Evolutionary conservation across 1,140 invertebrate genomes (phyloP).

Genomic region (Himalopsyche phryganea): DNA sequence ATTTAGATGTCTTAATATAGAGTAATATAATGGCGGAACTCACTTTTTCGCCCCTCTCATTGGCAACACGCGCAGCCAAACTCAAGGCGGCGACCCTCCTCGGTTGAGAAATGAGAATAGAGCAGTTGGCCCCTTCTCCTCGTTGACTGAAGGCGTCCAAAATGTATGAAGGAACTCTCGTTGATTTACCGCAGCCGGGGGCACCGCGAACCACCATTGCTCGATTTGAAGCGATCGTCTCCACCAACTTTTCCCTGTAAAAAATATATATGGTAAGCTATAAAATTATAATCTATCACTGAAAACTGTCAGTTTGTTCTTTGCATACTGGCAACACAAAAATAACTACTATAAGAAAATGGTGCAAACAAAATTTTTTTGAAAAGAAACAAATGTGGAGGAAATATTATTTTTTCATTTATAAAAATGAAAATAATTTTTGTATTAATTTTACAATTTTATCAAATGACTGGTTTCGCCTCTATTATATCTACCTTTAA

Average conservation of each 20-base stretch:
- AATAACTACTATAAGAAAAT: neutral
- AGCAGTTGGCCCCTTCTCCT: slow-evolving; percentile 24
- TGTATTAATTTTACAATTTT: no score
- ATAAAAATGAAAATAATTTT: no score
- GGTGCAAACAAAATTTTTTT: neutral
- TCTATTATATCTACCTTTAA: no score
- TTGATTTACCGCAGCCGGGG: slow-evolving; percentile 50
- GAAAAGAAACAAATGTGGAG: neutral
- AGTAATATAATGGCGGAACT: no score
- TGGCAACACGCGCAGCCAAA: slow-evolving; percentile 81
- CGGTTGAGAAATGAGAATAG: slow-evolving; percentile 73
- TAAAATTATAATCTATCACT: neutral
- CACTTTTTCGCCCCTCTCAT: slow-evolving; percentile 60
- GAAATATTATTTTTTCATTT: neutral
- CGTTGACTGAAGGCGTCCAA: slow-evolving; percentile 30
- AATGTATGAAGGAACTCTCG: slow-evolving; percentile 40
- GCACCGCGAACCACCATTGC: slow-evolving; percentile 42
- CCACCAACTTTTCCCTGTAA: slow-evolving; percentile 25
- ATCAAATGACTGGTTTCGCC: no score
- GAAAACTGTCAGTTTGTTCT: neutral
- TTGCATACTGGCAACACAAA: neutral
- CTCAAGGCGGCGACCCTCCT: slow-evolving; percentile 89
- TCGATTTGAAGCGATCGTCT: slow-evolving; percentile 11
- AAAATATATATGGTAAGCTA: neutral
- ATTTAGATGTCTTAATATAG: no score